Evolutionary conservation across 2,888 invertebrate genomes (phyloP), one percentile per base, ranked within the genome.

Genomic region (Tanytarsus gracilentus): DNA sequence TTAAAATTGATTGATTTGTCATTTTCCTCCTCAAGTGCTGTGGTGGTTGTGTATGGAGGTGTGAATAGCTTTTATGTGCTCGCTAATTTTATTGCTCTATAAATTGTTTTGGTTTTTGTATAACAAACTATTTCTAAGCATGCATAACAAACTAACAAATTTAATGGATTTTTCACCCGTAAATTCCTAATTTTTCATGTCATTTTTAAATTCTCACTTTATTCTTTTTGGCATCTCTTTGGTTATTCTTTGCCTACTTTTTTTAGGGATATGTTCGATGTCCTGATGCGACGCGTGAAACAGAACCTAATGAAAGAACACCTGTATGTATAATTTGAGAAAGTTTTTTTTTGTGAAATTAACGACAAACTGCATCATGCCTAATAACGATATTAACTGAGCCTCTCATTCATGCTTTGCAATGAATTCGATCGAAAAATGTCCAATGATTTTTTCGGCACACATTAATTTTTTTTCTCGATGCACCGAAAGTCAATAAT

Each of bases 221-320:
- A 27, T 50, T 60, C 36, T 53, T 23, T 50, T 60, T 33, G 50
- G 23, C n/a, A 36, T 33, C 50, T 44, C 26, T 14, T 50, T 50
- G 16, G 16, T 60, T 50, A 39, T 49, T 60, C 36, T 60, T 50
- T 39, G n/a, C 29, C n/a, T 14, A 25, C 21, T 14, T 33, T 36
- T 60, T 60, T 60, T 60, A 60, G 60, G 60, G 60, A 60, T 50
- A 36, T 60, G 60, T 60, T 60, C 60, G 60, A 40, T 50, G 50
- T 49, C 36, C 50, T 50, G 50, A 60, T 29, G 29, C 55, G 44
- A 39, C 51, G 11, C 39, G 26, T 52, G 53, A 62, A 68, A 71
- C 71, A 69, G 61, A 62, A 60, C 71, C 73, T 67, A 74, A 70
- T 68, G 74, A 74, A 70, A 71, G 70, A 68, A 74, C 73, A 66